A percentile compares a stretch with the other conserved stretches of the same genome.
Evolutionary conservation across 1,140 invertebrate genomes (phyloP).

Genomic region (Antheraea pernyi): DNA sequence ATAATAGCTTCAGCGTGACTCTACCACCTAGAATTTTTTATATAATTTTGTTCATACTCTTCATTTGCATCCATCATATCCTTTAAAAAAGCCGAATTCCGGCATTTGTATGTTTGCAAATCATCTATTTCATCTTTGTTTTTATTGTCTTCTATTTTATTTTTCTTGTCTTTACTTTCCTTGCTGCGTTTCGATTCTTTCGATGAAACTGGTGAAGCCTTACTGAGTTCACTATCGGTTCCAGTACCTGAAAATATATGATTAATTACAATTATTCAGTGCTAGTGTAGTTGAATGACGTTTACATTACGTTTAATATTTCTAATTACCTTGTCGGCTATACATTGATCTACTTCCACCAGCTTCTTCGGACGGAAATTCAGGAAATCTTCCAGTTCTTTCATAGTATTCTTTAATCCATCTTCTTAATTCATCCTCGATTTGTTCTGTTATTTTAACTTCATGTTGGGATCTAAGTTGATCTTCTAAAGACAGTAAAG

Average conservation of each 20-base stretch:
- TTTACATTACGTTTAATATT: background rate
- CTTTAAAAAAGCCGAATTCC: slow-evolving; percentile 79
- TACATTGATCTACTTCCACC: slow-evolving; percentile 92
- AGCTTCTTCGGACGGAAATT: slow-evolving; percentile 93
- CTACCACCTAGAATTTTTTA: no score
- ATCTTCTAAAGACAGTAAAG: slow-evolving; percentile 80
- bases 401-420: slow-evolving; percentile 91
- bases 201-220: slow-evolving; percentile 87
- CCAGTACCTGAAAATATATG: slow-evolving; percentile 66
- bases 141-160: slow-evolving; percentile 72
- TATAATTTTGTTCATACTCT: slow-evolving; percentile 70
- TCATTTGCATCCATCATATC: slow-evolving; percentile 81
- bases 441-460: slow-evolving; percentile 87
- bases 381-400: slow-evolving; percentile 92
- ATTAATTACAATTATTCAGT: background rate
- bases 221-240: slow-evolving; percentile 87
- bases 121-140: slow-evolving; percentile 82
- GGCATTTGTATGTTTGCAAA: slow-evolving; percentile 77
- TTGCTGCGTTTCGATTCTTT: slow-evolving; percentile 88
- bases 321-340: slow-evolving; percentile 81
- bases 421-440: slow-evolving; percentile 90
- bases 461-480: slow-evolving; percentile 82
- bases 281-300: background rate
- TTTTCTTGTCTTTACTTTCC: slow-evolving; percentile 78
- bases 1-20: no score